These are phyloP conservation scores for Macrosiphum euphorbiae DNA, from an alignment of 2,888 invertebrate species.

Conservation along the genomic window DNA sequence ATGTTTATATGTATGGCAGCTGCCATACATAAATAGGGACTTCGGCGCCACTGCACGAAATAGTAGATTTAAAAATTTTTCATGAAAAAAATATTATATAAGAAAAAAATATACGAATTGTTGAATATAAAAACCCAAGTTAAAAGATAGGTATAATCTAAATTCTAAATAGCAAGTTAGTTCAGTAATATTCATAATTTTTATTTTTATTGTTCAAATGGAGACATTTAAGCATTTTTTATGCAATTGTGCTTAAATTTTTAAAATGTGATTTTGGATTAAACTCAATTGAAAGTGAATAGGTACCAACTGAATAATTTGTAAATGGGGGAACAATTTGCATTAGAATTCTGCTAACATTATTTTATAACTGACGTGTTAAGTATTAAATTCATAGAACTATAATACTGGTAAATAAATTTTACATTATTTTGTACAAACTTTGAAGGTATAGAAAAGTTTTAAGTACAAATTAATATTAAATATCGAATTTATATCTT, in stretches of 20 bases:
- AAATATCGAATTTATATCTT: not conserved
- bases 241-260: not conserved
- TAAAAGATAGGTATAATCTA: not conserved
- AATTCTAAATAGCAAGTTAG: not conserved
- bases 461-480: not conserved
- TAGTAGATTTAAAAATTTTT: not conserved
- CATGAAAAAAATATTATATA: no score
- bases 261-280: not conserved
- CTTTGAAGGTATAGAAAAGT: not conserved
- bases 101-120: not conserved
- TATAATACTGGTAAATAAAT: not conserved
- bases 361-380: not conserved
- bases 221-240: not conserved
- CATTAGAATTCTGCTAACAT: not conserved
- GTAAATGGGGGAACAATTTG: no score
- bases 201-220: not conserved
- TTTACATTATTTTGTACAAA: not conserved
- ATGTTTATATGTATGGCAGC: no score
- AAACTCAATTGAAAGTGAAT: not conserved
- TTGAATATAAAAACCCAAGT: not conserved
- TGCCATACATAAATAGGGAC: no score
- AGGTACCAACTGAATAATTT: no score
- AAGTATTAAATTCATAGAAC: not conserved
- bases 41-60: no score
- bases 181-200: not conserved